These are phyloP conservation scores for Adelosebastes latens DNA, from an alignment of 2,797 vertebrate species.

Conservation along the genomic window DNA sequence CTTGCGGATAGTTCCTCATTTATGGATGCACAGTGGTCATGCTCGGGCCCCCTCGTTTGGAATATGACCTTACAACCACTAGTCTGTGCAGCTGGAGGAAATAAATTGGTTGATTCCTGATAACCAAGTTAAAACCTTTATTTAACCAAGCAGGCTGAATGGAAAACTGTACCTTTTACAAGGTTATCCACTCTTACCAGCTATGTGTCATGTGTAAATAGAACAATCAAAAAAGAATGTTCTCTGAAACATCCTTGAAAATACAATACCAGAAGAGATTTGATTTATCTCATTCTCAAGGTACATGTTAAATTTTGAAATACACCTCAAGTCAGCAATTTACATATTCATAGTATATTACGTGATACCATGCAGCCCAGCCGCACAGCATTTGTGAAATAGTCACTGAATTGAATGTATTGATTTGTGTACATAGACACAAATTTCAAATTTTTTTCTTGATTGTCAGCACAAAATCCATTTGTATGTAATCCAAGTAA, in stretches of 20 bases:
- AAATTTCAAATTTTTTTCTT: rapidly evolving
- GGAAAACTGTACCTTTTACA: not conserved
- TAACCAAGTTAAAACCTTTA: not conserved
- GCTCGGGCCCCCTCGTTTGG: not conserved
- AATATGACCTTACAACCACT: not conserved
- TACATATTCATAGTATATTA: constrained; percentile 30
- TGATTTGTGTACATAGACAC: too few relatives aligned
- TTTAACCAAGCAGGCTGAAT: not conserved
- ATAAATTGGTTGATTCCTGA: not conserved
- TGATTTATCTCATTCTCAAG: not conserved
- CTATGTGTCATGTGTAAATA: not conserved
- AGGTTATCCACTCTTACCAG: not conserved
- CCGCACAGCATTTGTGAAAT: too few relatives aligned
- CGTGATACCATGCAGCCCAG: not conserved
- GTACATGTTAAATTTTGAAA: not conserved
- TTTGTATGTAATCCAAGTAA: too few relatives aligned
- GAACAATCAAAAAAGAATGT: not conserved
- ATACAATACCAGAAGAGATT: constrained; percentile 3
- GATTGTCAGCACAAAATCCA: too few relatives aligned
- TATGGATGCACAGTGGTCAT: not conserved
- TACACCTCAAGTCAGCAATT: constrained; percentile 6
- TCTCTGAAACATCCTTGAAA: not conserved
- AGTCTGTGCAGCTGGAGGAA: not conserved
- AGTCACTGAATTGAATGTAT: too few relatives aligned
- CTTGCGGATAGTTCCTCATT: constrained; percentile 3